Evolutionary conservation across 2,113 vertebrate genomes (phyloP).

Genomic region (Catharus bicknelli): DNA sequence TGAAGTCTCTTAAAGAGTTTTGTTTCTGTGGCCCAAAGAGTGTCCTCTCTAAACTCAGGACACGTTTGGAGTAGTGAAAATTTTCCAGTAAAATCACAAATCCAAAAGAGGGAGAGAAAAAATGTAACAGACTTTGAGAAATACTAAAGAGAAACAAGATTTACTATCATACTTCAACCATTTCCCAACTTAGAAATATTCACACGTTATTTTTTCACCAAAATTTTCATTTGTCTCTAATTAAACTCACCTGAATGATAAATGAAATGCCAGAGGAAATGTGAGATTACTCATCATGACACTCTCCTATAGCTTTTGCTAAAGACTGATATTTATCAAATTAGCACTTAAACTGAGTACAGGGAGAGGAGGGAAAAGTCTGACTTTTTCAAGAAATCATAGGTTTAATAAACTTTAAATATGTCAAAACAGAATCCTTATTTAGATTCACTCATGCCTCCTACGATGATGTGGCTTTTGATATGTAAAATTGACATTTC

Average conservation of each 20-base stretch:
- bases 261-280: conserved; percentile 3
- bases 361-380: not conserved
- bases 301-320: not conserved
- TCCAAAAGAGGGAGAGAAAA: not conserved
- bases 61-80: not conserved
- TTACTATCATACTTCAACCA: not conserved
- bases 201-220: not conserved
- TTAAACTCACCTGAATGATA: conserved; percentile 9
- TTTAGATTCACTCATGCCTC: not conserved
- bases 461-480: not conserved
- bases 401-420: not conserved
- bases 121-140: not conserved
- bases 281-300: not conserved
- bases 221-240: not conserved
- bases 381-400: not conserved
- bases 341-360: not conserved
- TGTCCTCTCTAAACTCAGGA: not conserved
- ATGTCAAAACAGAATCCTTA: not conserved
- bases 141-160: not conserved
- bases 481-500: not conserved
- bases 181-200: not conserved
- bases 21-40: not conserved
- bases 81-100: not conserved
- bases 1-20: not conserved
- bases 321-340: not conserved